These are phyloP conservation scores for Rhagonycha fulva DNA, from an alignment of 2,888 invertebrate genomes.

Conservation along the genomic window DNA sequence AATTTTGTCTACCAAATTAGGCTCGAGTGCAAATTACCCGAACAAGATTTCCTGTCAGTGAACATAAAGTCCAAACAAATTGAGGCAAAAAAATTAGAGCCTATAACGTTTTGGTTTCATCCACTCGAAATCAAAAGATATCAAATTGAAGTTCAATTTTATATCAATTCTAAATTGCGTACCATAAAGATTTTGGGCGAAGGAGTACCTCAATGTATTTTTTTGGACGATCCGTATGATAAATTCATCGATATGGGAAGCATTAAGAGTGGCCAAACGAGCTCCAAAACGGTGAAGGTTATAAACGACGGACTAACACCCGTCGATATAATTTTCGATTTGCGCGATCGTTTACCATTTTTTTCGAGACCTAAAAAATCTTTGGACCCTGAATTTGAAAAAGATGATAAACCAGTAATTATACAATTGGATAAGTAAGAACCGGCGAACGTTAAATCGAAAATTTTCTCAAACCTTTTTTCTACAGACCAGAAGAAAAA, in stretches of 20 bases:
- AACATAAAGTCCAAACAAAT: conserved; percentile 56
- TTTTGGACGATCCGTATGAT: conserved; percentile 49
- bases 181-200: conserved; percentile 61
- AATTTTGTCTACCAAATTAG: conserved; percentile 48
- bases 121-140: conserved; percentile 60
- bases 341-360: conserved; percentile 57
- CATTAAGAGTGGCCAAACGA: conserved; percentile 56
- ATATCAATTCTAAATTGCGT: conserved; percentile 60
- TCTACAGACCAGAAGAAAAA: conserved; percentile 21
- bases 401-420: conserved; percentile 26
- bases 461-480: background rate
- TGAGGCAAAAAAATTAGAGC: conserved; percentile 52
- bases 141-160: conserved; percentile 59
- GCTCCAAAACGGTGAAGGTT: conserved; percentile 60
- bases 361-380: conserved; percentile 32
- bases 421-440: background rate
- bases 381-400: conserved; percentile 41
- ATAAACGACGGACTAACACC: conserved; percentile 62
- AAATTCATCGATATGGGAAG: conserved; percentile 53
- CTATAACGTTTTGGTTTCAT: conserved; percentile 61
- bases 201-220: conserved; percentile 55
- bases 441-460: background rate
- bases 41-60: conserved; percentile 59
- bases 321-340: conserved; percentile 60
- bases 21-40: conserved; percentile 58